These are phyloP conservation scores for Prorops nasuta DNA, from an alignment of 1,140 invertebrate species.

Conservation along the genomic window DNA sequence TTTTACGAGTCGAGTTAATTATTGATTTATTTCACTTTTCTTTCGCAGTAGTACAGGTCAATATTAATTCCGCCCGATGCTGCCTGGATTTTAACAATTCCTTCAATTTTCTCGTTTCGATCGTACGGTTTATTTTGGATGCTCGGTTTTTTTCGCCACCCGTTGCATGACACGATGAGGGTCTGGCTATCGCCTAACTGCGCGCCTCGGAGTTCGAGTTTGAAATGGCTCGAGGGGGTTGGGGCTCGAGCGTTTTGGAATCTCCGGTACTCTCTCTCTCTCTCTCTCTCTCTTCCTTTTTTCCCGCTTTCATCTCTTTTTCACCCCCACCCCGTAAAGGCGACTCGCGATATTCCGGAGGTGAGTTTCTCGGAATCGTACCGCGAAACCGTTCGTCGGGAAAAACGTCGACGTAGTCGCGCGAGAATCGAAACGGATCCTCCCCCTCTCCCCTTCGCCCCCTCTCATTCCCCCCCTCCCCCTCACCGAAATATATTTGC, in stretches of 20 bases:
- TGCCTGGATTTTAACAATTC: not conserved
- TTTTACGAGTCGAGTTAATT: no score
- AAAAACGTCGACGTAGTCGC: slow-evolving; percentile 1
- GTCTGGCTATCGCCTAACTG: slow-evolving; percentile 25
- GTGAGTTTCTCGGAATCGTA: slow-evolving; percentile 15
- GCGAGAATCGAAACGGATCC: no score
- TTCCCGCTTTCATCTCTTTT: no score
- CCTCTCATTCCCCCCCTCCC: no score
- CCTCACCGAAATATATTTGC: no score
- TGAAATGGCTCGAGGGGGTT: slow-evolving; percentile 13
- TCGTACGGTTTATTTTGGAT: not conserved
- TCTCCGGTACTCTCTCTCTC: slow-evolving; percentile 19
- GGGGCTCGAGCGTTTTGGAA: slow-evolving; percentile 25
- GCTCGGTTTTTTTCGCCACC: no score
- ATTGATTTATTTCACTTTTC: no score
- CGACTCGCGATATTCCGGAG: slow-evolving; percentile 18
- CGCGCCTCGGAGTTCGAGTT: slow-evolving; percentile 19
- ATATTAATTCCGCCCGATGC: no score
- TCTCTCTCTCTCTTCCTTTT: no score
- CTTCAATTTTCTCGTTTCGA: not conserved
- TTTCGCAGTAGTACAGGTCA: no score
- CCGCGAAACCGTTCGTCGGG: not conserved
- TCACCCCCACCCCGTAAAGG: slow-evolving; percentile 19
- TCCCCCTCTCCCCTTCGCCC: no score
- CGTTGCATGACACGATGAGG: slow-evolving; percentile 10